Evolutionary conservation across 2,113 vertebrate species (phyloP).

Genomic region (Paedocypris sp.): DNA sequence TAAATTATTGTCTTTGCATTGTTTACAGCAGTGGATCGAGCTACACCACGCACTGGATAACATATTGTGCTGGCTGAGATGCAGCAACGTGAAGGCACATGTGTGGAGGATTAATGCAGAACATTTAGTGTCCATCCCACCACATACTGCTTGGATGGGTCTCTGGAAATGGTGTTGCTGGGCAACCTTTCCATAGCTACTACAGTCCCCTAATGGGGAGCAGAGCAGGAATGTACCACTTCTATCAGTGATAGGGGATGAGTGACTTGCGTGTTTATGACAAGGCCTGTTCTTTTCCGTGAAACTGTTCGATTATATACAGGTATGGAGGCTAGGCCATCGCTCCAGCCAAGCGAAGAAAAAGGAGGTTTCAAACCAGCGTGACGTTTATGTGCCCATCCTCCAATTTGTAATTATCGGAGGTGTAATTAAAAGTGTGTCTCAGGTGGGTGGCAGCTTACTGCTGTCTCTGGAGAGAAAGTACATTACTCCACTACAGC

Average conservation of each 20-base stretch:
- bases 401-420: conserved; percentile 22
- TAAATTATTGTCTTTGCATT: background rate
- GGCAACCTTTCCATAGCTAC: conserved; percentile 41
- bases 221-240: conserved; percentile 39
- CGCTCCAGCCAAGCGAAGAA: too few species aligned
- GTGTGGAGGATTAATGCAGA: conserved; percentile 15
- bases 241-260: conserved; percentile 1
- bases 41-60: background rate
- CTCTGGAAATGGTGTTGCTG: conserved; percentile 44
- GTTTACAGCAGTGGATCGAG: background rate
- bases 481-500: conserved; percentile 3
- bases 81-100: background rate
- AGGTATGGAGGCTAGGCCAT: too few species aligned
- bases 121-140: conserved; percentile 17
- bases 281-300: too few species aligned
- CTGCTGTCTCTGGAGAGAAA: conserved; percentile 24
- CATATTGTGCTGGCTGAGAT: background rate
- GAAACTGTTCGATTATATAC: too few species aligned
- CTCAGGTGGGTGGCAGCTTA: conserved; percentile 21
- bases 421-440: conserved; percentile 33
- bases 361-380: too few species aligned
- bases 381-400: conserved; percentile 1
- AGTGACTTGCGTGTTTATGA: background rate
- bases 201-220: conserved; percentile 38
- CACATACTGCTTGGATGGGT: conserved; percentile 26